Conservation (phyloP, 2,888 invertebrate genomes). For the Malthinus seriepunctatus region DNA sequence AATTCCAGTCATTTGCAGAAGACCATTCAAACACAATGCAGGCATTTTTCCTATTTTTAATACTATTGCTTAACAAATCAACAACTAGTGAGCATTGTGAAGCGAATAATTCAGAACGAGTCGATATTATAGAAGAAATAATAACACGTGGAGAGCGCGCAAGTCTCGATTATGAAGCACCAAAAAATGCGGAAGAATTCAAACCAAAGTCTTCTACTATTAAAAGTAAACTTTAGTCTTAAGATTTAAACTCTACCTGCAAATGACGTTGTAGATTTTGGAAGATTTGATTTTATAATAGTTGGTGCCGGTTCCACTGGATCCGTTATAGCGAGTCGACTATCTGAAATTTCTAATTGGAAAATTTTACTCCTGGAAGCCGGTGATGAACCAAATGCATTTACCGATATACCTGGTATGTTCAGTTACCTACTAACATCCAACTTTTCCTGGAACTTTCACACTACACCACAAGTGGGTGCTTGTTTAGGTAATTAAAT, state of each 20-base stretch:
- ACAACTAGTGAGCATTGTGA: not conserved
- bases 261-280: not conserved
- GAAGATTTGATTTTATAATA: slow-evolving; percentile 65
- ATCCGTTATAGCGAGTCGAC: no score
- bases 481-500: slow-evolving; percentile 9
- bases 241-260: not conserved
- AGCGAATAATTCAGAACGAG: not conserved
- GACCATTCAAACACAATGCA: no score
- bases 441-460: slow-evolving; percentile 4
- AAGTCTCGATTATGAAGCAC: not conserved
- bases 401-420: slow-evolving; percentile 49
- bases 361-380: no score
- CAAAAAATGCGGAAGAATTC: not conserved
- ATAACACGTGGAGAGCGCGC: not conserved
- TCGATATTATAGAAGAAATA: not conserved
- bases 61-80: not conserved
- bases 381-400: no score
- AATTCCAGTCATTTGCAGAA: no score
- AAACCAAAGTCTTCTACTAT: not conserved
- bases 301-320: no score
- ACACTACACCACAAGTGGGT: not conserved
- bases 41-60: no score
- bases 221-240: not conserved
- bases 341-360: no score
- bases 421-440: not conserved